Evolutionary conservation across 2,113 vertebrate genomes (phyloP), one percentile per base, ranked within the genome.

Genomic region (Amazona vittata): DNA sequence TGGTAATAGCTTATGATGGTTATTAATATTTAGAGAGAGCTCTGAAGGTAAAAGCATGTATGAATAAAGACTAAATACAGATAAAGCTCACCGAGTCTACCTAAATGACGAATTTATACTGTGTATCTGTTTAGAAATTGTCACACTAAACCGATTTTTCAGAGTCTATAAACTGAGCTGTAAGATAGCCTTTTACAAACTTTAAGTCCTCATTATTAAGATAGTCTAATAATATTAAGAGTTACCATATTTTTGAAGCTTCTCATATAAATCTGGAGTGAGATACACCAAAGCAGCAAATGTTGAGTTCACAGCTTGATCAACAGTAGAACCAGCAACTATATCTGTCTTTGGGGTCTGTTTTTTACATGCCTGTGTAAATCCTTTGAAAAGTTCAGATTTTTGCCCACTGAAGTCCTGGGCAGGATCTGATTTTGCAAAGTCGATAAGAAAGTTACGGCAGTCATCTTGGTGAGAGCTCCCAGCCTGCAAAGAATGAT

Each of bases 231-330:
- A 96, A 97, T 97, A 96, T 97, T 96, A 92, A 92, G 83, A 98
- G 96, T 99, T 99, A 99, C 99, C 99, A 95, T 99, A 99, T 97
- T 92, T 98, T 86, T 97, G 98, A 88, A 99, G 98, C 95, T 98
- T 98, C 87, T 98, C 97, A 97, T 98, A 98, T 90, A 99, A 98
- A 86, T 98, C 98, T 87, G 99, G 99, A 84, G 99, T 99, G 97
- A 99, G 99, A 98, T 99, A 99, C 86, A 99, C 98, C 99, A 99
- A 99, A 96, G 98, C 98, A 62, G 99, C 99, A 99, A 99, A 99
- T 85, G 99, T 99, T 92, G 99, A 99, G 94, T 99, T 99, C 96
- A 99, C 99, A 97, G 99, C 99, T 98, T 99, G 99, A 97, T 99
- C 99, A 89, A 99, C 98, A 98, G 98, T 98, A 80, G 98, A 98